A percentile compares a stretch with the other conserved stretches of the same genome.
Evolutionary conservation across 2,113 vertebrate genomes (phyloP).

Genomic region (Lophius piscatorius): DNA sequence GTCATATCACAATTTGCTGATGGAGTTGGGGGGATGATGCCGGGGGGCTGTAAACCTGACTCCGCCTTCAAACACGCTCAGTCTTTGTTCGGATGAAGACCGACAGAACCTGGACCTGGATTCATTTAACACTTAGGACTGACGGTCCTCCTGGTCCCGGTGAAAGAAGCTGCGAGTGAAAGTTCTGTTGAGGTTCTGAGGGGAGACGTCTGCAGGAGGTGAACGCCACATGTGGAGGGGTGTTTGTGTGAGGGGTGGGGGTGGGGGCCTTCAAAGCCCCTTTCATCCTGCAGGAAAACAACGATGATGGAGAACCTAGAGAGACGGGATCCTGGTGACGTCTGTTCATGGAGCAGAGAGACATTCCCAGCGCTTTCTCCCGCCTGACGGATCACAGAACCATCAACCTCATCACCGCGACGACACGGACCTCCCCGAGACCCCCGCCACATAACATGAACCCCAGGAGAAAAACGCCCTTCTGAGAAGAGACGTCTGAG

Average conservation of each 20-base stretch:
- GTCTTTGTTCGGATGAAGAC: constrained; percentile 39
- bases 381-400: constrained; percentile 47
- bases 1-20: constrained; percentile 74
- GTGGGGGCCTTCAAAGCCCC: constrained; percentile 58
- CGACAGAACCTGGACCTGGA: background rate
- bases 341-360: constrained; percentile 70
- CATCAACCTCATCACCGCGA: constrained; percentile 21
- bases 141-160: background rate
- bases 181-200: background rate
- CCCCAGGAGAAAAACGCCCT: no score
- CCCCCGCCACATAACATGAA: background rate
- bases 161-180: background rate
- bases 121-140: background rate
- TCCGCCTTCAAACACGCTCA: constrained; percentile 38
- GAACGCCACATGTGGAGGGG: background rate
- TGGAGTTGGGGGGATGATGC: constrained; percentile 59
- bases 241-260: constrained; percentile 6
- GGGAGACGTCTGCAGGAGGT: no score
- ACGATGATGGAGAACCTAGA: constrained; percentile 68
- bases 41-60: constrained; percentile 60
- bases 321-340: constrained; percentile 59
- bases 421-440: constrained; percentile 2
- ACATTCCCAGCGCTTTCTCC: constrained; percentile 59
- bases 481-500: no score
- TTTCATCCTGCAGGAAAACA: constrained; percentile 65